phyloP scores from a whole-genome alignment of 2,888 invertebrate species.

The Oscheius onirici region DNA sequence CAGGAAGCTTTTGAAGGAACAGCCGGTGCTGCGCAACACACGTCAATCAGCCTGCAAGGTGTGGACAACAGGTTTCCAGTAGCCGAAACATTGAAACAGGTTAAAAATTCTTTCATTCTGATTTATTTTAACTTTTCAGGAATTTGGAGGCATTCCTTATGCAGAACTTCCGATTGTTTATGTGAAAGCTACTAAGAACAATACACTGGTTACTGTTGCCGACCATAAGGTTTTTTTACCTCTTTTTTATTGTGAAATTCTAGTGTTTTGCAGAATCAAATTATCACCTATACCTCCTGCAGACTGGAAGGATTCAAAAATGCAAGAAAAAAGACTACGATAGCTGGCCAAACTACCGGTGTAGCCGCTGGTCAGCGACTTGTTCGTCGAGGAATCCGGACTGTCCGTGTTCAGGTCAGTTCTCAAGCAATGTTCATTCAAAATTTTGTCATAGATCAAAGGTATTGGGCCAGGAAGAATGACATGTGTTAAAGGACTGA shows the following conservation, averaged over 20 bases:
- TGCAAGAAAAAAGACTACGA: slow-evolving; percentile 91
- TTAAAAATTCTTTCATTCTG: neutral
- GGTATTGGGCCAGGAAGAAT: slow-evolving; percentile 74
- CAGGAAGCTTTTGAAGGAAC: slow-evolving; percentile 61
- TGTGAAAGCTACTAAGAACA: slow-evolving; percentile 85
- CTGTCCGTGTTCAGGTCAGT: slow-evolving; percentile 65
- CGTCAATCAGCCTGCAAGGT: slow-evolving; percentile 56
- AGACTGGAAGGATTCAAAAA: slow-evolving; percentile 94
- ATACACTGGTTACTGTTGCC: slow-evolving; percentile 84
- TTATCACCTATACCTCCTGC: slow-evolving; percentile 67
- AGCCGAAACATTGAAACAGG: slow-evolving; percentile 60
- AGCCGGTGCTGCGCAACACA: slow-evolving; percentile 49
- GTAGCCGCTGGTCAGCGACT: slow-evolving; percentile 79
- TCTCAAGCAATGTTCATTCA: too few relatives aligned
- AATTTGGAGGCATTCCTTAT: slow-evolving; percentile 64
- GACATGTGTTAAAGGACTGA: slow-evolving; percentile 91
- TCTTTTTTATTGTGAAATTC: too few relatives aligned
- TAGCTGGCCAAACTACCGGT: slow-evolving; percentile 89
- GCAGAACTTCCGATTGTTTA: slow-evolving; percentile 83
- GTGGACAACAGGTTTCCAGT: slow-evolving; percentile 64
- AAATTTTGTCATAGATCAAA: too few relatives aligned
- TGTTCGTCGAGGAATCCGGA: slow-evolving; percentile 70
- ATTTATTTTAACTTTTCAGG: slow-evolving; percentile 28
- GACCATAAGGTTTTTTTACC: slow-evolving; percentile 76
- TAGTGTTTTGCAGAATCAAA: slow-evolving; percentile 38